Percentiles rank a stretch among this genome's conserved stretches.
Conservation (phyloP, 2,797 vertebrate species). For the Pseudomugil gertrudae region DNA sequence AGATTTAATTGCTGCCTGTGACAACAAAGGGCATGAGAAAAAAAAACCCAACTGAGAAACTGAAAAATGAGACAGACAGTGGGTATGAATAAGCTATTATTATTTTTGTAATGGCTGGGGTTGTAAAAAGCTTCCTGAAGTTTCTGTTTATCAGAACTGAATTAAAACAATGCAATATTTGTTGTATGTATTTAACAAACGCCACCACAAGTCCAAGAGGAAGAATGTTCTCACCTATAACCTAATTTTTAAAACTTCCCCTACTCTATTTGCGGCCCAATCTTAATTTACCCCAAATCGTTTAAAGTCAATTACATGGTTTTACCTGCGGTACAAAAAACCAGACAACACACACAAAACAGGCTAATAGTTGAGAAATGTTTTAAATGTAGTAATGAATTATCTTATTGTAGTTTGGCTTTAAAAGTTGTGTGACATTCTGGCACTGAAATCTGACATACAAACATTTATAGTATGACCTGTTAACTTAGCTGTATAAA, state of each 20-base stretch:
- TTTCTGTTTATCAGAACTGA: neutral
- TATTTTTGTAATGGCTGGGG: constrained; percentile 3
- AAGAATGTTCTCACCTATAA: neutral
- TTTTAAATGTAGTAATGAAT: neutral
- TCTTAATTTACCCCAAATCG: neutral
- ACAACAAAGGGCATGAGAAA: neutral
- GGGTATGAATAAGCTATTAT: neutral
- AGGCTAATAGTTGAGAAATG: neutral
- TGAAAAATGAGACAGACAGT: neutral
- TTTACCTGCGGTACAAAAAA: neutral
- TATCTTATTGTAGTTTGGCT: neutral
- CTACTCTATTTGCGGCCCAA: neutral
- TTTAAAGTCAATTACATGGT: neutral
- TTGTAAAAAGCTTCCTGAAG: neutral
- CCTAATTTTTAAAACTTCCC: neutral
- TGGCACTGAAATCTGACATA: neutral
- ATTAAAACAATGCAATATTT: neutral
- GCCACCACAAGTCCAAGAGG: neutral
- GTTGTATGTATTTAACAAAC: neutral
- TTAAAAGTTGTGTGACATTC: neutral
- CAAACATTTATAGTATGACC: too few relatives aligned
- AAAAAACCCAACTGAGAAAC: neutral
- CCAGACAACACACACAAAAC: neutral
- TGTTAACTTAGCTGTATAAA: neutral
- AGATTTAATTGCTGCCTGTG: constrained; percentile 15